Percentiles rank a stretch among this genome's conserved stretches.
phyloP scores from a whole-genome alignment of 2,797 vertebrate genomes.

The Heterohyrax brucei region DNA sequence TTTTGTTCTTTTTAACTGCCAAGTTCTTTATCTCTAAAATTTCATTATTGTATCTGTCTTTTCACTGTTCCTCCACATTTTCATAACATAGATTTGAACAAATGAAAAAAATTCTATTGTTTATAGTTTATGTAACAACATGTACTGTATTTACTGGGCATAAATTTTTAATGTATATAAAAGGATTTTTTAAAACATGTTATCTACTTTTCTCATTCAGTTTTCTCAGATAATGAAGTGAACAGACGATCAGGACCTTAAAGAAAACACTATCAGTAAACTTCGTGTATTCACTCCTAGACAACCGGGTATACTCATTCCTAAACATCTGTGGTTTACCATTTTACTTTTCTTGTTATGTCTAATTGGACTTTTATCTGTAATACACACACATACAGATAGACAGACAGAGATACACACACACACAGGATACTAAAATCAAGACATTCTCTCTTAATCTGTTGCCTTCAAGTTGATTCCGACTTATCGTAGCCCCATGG shows the following conservation, averaged over 20 bases:
- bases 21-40: background rate
- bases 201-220: background rate
- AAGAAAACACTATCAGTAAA: constrained; percentile 10
- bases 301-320: background rate
- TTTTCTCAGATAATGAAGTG: background rate
- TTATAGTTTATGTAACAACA: background rate
- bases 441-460: background rate
- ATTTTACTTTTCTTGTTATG: constrained; percentile 9
- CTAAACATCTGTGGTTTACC: background rate
- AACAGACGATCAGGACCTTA: background rate
- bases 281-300: background rate
- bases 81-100: constrained; percentile 24
- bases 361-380: background rate
- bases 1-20: background rate
- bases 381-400: background rate
- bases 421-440: background rate
- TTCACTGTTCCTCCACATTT: background rate
- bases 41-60: background rate
- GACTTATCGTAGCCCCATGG: background rate
- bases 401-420: too few species aligned
- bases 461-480: background rate
- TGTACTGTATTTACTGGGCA: background rate
- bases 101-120: background rate
- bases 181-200: background rate
- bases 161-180: background rate